phyloP scores from a whole-genome alignment of 2,113 vertebrate genomes.

The Myxocyprinus asiaticus region DNA sequence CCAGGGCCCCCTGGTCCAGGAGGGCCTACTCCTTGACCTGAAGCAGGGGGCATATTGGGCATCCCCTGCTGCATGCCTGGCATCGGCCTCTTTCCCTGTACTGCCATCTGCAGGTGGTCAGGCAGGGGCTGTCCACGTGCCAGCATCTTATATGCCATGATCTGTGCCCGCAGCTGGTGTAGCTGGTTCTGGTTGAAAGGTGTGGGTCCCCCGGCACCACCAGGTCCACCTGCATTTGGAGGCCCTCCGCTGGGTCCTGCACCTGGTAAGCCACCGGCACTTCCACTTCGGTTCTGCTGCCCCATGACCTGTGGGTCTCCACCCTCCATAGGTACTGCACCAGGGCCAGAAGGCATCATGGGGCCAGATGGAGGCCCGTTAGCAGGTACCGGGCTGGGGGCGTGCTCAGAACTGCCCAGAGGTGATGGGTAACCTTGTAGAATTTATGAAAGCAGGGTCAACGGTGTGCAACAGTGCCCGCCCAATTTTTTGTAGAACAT shows the following conservation, averaged over 20 bases:
- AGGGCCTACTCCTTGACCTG: conserved; percentile 77
- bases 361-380: conserved; percentile 88
- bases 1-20: conserved; percentile 75
- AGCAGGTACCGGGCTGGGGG: conserved; percentile 89
- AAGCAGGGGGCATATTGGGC: conserved; percentile 86
- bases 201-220: conserved; percentile 71
- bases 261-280: conserved; percentile 48
- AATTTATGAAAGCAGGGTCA: no score
- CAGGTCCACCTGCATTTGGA: conserved; percentile 40
- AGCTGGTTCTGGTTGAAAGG: conserved; percentile 97
- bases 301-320: conserved; percentile 71
- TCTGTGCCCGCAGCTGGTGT: conserved; percentile 93
- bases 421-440: conserved; percentile 91
- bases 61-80: conserved; percentile 87
- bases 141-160: conserved; percentile 99
- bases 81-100: conserved; percentile 93
- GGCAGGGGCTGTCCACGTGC: conserved; percentile 88
- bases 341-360: conserved; percentile 83
- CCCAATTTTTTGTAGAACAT: no score
- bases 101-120: conserved; percentile 92
- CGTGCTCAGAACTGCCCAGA: conserved; percentile 89
- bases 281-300: conserved; percentile 75
- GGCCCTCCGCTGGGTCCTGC: conserved; percentile 44
- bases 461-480: no score
- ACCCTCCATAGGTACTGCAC: conserved; percentile 80